Evolutionary conservation across 2,888 invertebrate genomes (phyloP).

Genomic region (Synergus gifuensis): DNA sequence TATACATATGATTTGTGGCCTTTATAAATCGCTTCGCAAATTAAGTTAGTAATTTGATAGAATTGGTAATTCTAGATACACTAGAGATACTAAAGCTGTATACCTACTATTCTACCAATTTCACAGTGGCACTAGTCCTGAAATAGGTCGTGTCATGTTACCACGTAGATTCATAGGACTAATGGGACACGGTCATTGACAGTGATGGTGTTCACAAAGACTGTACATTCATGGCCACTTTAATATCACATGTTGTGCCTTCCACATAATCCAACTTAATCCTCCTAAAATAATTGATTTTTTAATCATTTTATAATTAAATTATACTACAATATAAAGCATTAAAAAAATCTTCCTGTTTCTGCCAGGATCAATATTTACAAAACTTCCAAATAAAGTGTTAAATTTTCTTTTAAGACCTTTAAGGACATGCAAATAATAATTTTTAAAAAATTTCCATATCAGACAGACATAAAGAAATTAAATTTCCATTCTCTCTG

Average conservation of each 20-base stretch:
- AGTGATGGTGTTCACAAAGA: constrained; percentile 66
- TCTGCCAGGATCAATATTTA: background rate
- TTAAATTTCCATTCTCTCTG: no score
- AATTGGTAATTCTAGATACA: background rate
- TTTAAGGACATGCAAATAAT: no score
- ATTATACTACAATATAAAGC: background rate
- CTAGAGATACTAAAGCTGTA: constrained; percentile 49
- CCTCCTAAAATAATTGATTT: background rate
- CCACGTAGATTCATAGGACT: constrained; percentile 62
- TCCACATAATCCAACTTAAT: background rate
- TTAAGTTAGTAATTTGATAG: background rate
- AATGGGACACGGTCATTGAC: constrained; percentile 69
- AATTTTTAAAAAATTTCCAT: no score
- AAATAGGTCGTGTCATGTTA: constrained; percentile 64
- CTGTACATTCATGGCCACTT: constrained; percentile 63
- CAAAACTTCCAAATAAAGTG: no score
- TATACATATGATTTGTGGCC: no score
- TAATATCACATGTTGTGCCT: constrained; percentile 59
- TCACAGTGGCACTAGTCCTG: constrained; percentile 61
- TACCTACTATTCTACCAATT: constrained; percentile 63
- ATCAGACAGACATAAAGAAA: no score
- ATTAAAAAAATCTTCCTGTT: background rate
- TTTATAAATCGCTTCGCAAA: background rate
- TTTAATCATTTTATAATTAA: background rate
- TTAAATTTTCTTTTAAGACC: no score